phyloP scores from a whole-genome alignment of 2,113 vertebrate species.

The Struthidea cinerea region DNA sequence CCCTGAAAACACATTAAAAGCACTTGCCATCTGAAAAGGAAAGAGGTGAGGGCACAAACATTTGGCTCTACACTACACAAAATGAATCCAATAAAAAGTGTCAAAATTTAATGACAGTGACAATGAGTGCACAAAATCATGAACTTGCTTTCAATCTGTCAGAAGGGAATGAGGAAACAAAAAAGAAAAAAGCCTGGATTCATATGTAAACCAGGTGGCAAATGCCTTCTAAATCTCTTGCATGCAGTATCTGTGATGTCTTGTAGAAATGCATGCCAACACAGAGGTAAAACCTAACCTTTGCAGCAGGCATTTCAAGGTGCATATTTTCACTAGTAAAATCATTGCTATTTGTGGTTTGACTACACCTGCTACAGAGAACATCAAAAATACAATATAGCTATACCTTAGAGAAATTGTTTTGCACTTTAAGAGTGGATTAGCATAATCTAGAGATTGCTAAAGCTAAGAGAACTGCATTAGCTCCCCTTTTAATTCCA shows the following conservation, averaged over 20 bases:
- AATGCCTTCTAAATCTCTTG: neutral
- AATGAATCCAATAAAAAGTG: neutral
- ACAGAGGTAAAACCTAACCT: neutral
- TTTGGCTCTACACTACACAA: neutral
- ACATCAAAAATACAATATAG: neutral
- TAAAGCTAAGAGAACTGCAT: neutral
- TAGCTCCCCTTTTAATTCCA: neutral
- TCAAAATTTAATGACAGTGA: neutral
- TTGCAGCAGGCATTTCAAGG: neutral
- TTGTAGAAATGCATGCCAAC: neutral
- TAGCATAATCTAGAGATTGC: neutral
- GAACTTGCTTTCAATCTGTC: neutral
- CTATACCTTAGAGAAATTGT: neutral
- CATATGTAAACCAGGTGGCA: neutral
- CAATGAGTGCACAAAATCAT: neutral
- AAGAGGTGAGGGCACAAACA: neutral
- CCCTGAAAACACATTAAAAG: slow-evolving; percentile 28
- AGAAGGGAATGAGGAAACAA: neutral
- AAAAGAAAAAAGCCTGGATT: neutral
- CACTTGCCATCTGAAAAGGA: neutral
- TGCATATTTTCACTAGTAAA: neutral
- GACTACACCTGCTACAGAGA: neutral
- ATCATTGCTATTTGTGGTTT: neutral
- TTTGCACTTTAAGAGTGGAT: neutral
- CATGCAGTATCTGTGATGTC: neutral